A percentile compares a stretch with the other conserved stretches of the same genome.
These are phyloP conservation scores for Xenopus laevis DNA, from an alignment of 2,113 vertebrate genomes.

Conservation along the genomic window DNA sequence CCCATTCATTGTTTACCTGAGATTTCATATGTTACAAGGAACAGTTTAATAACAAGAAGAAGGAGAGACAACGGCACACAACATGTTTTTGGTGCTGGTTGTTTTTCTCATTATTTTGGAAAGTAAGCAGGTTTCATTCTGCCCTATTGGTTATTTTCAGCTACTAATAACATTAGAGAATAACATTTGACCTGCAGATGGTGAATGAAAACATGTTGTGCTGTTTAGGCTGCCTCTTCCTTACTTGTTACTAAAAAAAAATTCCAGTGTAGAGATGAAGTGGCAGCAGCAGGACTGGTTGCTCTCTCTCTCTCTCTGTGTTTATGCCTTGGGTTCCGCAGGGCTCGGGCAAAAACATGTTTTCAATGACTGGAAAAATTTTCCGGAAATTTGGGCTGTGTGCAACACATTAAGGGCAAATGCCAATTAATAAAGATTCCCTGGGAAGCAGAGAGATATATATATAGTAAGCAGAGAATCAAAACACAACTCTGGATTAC, in stretches of 20 bases:
- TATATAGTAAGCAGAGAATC: not conserved
- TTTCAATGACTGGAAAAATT: slow-evolving; percentile 28
- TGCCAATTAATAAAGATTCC: slow-evolving; percentile 19
- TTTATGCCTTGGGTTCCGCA: slow-evolving; percentile 15
- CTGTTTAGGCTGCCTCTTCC: slow-evolving; percentile 64
- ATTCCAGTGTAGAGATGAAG: not conserved
- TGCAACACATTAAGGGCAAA: not conserved
- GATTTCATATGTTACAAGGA: too few relatives aligned
- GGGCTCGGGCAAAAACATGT: slow-evolving; percentile 30
- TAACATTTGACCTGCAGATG: slow-evolving; percentile 60
- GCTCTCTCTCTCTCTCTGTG: slow-evolving; percentile 13
- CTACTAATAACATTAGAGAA: not conserved
- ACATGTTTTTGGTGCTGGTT: slow-evolving; percentile 16
- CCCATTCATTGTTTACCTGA: too few relatives aligned
- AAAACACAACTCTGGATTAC: slow-evolving; percentile 11
- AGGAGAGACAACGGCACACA: slow-evolving; percentile 8
- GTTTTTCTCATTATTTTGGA: slow-evolving; percentile 13
- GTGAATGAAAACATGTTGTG: slow-evolving; percentile 77
- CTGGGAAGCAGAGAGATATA: not conserved
- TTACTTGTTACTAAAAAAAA: slow-evolving; percentile 44
- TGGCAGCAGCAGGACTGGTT: not conserved
- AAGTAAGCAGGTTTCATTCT: slow-evolving; percentile 11
- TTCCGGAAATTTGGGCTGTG: slow-evolving; percentile 15
- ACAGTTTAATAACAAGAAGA: too few relatives aligned
- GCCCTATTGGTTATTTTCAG: slow-evolving; percentile 11